Base-by-base conservation (phyloP, 2,113 vertebrate species). In the Takifugu bimaculatus region DNA sequence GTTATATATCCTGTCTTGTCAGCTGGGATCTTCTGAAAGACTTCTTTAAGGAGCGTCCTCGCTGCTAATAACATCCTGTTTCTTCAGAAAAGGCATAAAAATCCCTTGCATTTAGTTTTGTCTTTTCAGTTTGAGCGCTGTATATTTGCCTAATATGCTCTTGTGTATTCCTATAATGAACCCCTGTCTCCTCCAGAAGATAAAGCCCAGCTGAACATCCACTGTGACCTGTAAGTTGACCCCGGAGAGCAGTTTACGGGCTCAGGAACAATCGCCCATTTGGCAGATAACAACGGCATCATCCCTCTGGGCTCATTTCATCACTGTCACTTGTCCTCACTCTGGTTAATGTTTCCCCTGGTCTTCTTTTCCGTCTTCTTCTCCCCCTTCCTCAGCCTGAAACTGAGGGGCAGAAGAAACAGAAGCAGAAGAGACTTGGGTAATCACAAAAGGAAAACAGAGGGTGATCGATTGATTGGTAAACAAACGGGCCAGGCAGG, bases 331-430 rank as follows among this genome's bases (percentile, higher is more conserved):
- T 78, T 79, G 64, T 75, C 68, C 69, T 72, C 72, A 12, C 26
- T 72, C 79, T 72, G 80, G 90, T 89, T 92, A 91, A 91, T 91
- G 87, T 89, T 91, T 91, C 77, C 88, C 87, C 57, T 20, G 62
- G 29, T 61, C 68, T 68, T 68, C 67, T 52, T 4, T 63, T 70
- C 20, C 20, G 20, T 29, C 13, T 54, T 70, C 13, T 28, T 54
- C 35, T 39, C 2, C 3, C 35, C 20, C 50, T 70, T 29, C 54
- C 54, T 54, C 43, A 2, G 65, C 50, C 65, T 45, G 49, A 53
- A 50, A 44, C 53, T 62, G 63, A 42, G 57, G 45, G 60, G 78
- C 69, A 29, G 59, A 62, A 28, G 70, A 60, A 70, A 60, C 60
- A 52, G 57, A 28, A 63, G 75, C 66, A 65, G 54, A 71, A 56